Percentiles rank a stretch among this genome's conserved stretches.
These are phyloP conservation scores for Chalcis sispes DNA, from an alignment of 2,888 invertebrate genomes.

Conservation along the genomic window DNA sequence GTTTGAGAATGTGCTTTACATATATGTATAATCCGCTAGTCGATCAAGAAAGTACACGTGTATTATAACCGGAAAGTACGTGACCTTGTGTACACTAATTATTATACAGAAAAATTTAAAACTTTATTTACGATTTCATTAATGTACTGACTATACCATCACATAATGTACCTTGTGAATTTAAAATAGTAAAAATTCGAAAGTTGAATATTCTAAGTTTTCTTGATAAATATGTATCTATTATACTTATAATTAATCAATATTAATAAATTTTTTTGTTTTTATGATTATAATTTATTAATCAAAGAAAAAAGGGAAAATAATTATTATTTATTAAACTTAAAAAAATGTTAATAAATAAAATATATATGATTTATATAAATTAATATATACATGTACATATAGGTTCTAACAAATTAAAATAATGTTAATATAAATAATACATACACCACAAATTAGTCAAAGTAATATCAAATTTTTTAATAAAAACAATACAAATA, in stretches of 20 bases:
- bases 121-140: background rate
- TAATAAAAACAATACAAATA: conserved; percentile 56
- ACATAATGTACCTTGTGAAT: too few relatives aligned
- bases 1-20: background rate
- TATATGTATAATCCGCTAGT: background rate
- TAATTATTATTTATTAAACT: conserved; percentile 12
- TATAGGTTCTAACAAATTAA: conserved; percentile 37
- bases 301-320: conserved; percentile 17
- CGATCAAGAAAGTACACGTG: background rate
- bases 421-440: conserved; percentile 41
- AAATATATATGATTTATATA: conserved; percentile 24
- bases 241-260: background rate
- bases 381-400: conserved; percentile 4
- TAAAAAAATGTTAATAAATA: conserved; percentile 24
- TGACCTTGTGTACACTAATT: too few relatives aligned
- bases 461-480: conserved; percentile 45
- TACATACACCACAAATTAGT: conserved; percentile 50
- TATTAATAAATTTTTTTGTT: background rate
- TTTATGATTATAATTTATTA: background rate
- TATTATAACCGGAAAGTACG: background rate
- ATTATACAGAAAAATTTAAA: conserved; percentile 1
- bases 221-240: background rate
- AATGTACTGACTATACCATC: background rate
- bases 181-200: too few relatives aligned
- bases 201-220: too few relatives aligned